Base-by-base conservation (phyloP, 1,140 invertebrate genomes). In the Scaptomyza hsui region DNA sequence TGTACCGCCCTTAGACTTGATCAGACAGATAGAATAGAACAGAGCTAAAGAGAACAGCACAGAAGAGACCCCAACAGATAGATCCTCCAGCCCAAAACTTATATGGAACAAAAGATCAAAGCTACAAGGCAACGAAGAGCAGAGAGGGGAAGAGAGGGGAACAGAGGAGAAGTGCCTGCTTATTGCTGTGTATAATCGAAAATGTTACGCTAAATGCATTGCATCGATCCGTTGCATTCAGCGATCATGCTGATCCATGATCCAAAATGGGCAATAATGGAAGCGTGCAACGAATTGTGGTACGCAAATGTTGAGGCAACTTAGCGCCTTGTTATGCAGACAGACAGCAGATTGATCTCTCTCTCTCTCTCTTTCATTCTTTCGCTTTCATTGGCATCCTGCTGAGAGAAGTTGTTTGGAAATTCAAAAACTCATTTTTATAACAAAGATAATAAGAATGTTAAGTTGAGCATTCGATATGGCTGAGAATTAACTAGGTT, bases 161-260 rank as follows among this genome's bases (percentile, higher is more conserved):
- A n/a, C n/a, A 29, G 26, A 29, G 26, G 26, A 42, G 13, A 32
- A 41, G 49, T 53, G 42, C 12, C 60, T 47, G 60, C 65, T 62
- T 69, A 69, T 53, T 71, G 45, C 61, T 67, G 69, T 67, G 18
- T 19, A 57, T 65, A 72, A 68, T 72, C 55, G 53, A 39, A 55
- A 72, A 67, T 72, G 62, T 67, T 72, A 72, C 63, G 69, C 62
- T 72, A 67, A 67, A 72, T 72, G 49, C 63, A 67, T 60, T 67
- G 62, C 63, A 72, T 60, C 63, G 69, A 72, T 72, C 69, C 62
- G 29, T 62, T 37, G 32, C 21, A 26, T 48, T 32, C 42, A 32
- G n/a, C 35, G 42, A 13, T 15, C 39, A 29, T 29, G 19, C n/a
- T 13, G 37, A 56, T 56, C 52, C 39, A 3, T 55, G 52, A 48